Evolutionary conservation across 2,888 invertebrate species (phyloP).

Genomic region (Julus scanicus): DNA sequence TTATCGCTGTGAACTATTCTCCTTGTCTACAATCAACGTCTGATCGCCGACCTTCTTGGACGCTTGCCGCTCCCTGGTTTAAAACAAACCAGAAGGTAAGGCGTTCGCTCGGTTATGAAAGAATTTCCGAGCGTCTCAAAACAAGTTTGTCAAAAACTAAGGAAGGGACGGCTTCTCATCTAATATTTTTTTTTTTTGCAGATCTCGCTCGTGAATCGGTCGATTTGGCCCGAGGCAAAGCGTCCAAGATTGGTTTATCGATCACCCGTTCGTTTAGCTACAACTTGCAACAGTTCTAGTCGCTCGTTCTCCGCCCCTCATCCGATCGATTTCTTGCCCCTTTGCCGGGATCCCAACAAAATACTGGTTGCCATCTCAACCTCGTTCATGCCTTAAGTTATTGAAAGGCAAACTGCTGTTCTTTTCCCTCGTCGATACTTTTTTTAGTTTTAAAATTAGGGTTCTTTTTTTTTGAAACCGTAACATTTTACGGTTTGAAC

Average conservation of each 20-base stretch:
- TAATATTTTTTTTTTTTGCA: neutral
- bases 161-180: neutral
- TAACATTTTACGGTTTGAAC: no score
- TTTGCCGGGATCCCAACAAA: neutral
- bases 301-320: slow-evolving; percentile 34
- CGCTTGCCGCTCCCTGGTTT: neutral
- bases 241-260: neutral
- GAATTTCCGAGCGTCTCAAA: no score
- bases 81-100: neutral
- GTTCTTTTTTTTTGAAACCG: no score
- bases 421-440: neutral
- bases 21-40: neutral
- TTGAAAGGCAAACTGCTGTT: neutral
- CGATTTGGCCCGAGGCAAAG: neutral
- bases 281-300: slow-evolving; percentile 37
- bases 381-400: slow-evolving; percentile 16
- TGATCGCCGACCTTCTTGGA: slow-evolving; percentile 15
- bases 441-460: neutral
- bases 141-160: neutral
- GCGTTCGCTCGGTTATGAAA: neutral
- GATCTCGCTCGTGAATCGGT: neutral
- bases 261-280: slow-evolving; percentile 36
- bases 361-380: neutral
- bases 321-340: neutral
- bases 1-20: slow-evolving; percentile 39